Conservation (phyloP, 2,113 vertebrate species). For the Rhinopomastus cyanomelas region DNA sequence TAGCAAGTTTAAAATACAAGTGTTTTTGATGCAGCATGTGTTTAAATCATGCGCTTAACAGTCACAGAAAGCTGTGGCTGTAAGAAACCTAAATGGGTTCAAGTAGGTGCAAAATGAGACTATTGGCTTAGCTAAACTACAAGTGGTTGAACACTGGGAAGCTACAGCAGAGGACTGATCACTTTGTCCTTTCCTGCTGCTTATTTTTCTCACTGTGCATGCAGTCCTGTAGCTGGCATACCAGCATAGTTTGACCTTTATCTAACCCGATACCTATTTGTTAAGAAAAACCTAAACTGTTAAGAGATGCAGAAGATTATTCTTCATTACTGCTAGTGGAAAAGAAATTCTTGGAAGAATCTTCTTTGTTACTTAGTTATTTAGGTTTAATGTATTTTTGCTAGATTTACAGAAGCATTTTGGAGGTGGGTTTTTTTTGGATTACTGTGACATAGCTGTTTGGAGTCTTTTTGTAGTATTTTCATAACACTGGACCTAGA, state of each 20-base stretch:
- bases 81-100: not conserved
- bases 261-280: not conserved
- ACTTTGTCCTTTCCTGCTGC: not conserved
- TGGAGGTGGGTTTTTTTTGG: not conserved
- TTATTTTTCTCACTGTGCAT: not conserved
- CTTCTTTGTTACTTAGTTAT: not conserved
- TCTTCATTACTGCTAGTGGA: not conserved
- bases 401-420: not conserved
- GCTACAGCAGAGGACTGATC: accelerated
- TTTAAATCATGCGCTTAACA: not conserved
- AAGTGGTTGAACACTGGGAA: not conserved
- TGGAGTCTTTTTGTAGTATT: not conserved
- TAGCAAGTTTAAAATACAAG: not conserved
- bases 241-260: not conserved
- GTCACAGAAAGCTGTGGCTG: not conserved
- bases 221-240: not conserved
- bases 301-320: not conserved
- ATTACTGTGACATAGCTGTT: not conserved
- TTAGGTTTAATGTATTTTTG: not conserved
- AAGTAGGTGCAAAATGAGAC: not conserved
- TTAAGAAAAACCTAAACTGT: not conserved
- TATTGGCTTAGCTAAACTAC: not conserved
- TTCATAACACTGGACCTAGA: not conserved
- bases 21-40: not conserved
- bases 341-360: not conserved